Conservation (phyloP, 1,140 invertebrate species). For the Monochamus saltuarius region DNA sequence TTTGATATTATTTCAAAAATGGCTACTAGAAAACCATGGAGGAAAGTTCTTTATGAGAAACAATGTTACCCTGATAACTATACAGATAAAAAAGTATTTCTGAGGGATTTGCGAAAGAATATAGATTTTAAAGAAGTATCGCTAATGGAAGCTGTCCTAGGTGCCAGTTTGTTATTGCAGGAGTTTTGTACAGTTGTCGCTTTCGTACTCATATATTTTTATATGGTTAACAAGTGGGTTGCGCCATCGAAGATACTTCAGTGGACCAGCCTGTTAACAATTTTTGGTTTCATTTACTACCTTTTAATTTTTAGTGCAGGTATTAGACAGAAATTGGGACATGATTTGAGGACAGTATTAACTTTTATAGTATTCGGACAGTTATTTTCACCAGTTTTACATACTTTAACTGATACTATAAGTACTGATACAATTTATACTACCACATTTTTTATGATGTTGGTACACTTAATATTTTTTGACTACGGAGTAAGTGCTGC, state of each 20-base stretch:
- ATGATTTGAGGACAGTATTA: constrained; percentile 61
- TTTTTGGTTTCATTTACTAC: constrained; percentile 60
- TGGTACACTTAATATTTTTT: constrained; percentile 86
- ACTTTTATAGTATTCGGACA: constrained; percentile 84
- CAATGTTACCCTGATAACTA: constrained; percentile 88
- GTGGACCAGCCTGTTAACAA: constrained; percentile 56
- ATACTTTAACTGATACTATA: constrained; percentile 92
- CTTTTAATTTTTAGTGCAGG: constrained; percentile 42
- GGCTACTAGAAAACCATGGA: constrained; percentile 59
- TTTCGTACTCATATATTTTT: constrained; percentile 74
- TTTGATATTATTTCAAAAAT: neutral
- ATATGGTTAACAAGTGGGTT: constrained; percentile 68
- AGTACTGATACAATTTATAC: constrained; percentile 97
- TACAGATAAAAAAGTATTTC: constrained; percentile 76
- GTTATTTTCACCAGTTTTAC: constrained; percentile 85
- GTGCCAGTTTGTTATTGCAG: constrained; percentile 71
- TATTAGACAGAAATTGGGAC: constrained; percentile 32
- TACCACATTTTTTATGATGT: constrained; percentile 83
- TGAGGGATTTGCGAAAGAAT: constrained; percentile 85
- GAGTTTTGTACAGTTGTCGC: constrained; percentile 74
- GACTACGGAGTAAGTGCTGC: constrained; percentile 86
- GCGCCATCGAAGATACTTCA: constrained; percentile 64
- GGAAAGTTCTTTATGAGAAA: constrained; percentile 87
- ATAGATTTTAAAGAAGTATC: constrained; percentile 72
- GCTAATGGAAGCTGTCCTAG: constrained; percentile 67